Base-by-base conservation (phyloP, 1,140 invertebrate genomes). In the Manduca sexta region DNA sequence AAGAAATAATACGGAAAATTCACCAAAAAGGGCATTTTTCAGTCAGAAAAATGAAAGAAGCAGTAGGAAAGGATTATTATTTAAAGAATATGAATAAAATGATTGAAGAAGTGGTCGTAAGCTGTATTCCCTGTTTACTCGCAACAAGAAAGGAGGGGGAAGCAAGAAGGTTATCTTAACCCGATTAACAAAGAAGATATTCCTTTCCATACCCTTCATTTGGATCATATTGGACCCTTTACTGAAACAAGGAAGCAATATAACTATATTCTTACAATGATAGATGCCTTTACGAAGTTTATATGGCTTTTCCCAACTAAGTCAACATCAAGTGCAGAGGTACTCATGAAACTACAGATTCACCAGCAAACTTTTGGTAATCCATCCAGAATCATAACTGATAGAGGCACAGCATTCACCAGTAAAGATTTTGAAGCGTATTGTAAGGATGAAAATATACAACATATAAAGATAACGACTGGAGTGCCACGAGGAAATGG, bases 221-320 rank as follows among this genome's bases (percentile, higher is more conserved):
- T 64, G 7, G 75, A 82, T 56, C 70, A 79, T 56, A 52, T 79
- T 33, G 73, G 79, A 30, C 67, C 67, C 10, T 37, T 68, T 21
- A 41, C 56, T 17, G 17, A 55, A 3, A 71, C 69, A 2, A 64
- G 55, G 10, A 70, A 75, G 33, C 41, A 39, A 4, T 76, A 72
- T 35, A 65, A 69, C 17, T 52, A 72, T 45, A 41, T 72, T 6
- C 48, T 69, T 30, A 60, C 53, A 4, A 51, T 69, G 12, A 46
- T 64, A 2, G 56, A 60, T 46, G 53, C 39, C 3, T 73, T 58
- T 40, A 60, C 56, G 1, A 70, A 69, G 31, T 73, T 61, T 48
- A 46, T 49, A 0, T 71, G 57, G 60, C 41, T 71, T 10, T 67
- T 56, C 49, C 56, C 63, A 13, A 57, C 49, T 3, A 70, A 68